Percentiles rank a stretch among this genome's conserved stretches.
Evolutionary conservation across 2,888 invertebrate species (phyloP).

Genomic region (Orgyia antiqua): DNA sequence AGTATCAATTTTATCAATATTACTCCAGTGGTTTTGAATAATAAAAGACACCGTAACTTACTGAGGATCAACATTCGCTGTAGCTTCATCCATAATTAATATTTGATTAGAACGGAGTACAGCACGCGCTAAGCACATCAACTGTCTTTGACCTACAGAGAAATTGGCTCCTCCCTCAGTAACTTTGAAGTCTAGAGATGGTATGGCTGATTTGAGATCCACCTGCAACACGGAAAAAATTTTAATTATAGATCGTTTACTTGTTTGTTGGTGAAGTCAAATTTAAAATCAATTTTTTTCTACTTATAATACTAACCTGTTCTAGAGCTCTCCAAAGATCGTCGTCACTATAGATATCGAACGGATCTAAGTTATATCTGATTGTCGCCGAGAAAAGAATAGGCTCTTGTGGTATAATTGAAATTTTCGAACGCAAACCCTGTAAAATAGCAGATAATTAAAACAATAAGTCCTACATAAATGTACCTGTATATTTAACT

Average conservation of each 20-base stretch:
- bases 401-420: slow-evolving; percentile 88
- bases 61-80: slow-evolving; percentile 95
- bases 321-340: slow-evolving; percentile 85
- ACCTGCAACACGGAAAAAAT: slow-evolving; percentile 66
- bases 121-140: slow-evolving; percentile 93
- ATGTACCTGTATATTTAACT: neutral
- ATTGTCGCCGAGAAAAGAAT: slow-evolving; percentile 85
- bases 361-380: slow-evolving; percentile 87
- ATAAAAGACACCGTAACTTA: slow-evolving; percentile 37
- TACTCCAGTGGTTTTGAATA: no score
- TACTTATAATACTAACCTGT: slow-evolving; percentile 80
- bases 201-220: slow-evolving; percentile 83
- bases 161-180: slow-evolving; percentile 88
- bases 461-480: slow-evolving; percentile 5
- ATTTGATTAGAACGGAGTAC: slow-evolving; percentile 90
- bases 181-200: slow-evolving; percentile 82
- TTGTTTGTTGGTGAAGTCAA: no score
- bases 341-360: slow-evolving; percentile 82
- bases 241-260: neutral
- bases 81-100: slow-evolving; percentile 94
- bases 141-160: slow-evolving; percentile 93
- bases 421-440: slow-evolving; percentile 79
- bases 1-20: no score
- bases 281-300: no score
- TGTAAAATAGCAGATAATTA: slow-evolving; percentile 42